Evolutionary conservation across 2,113 vertebrate species (phyloP).

Genomic region (Verasper variegatus): DNA sequence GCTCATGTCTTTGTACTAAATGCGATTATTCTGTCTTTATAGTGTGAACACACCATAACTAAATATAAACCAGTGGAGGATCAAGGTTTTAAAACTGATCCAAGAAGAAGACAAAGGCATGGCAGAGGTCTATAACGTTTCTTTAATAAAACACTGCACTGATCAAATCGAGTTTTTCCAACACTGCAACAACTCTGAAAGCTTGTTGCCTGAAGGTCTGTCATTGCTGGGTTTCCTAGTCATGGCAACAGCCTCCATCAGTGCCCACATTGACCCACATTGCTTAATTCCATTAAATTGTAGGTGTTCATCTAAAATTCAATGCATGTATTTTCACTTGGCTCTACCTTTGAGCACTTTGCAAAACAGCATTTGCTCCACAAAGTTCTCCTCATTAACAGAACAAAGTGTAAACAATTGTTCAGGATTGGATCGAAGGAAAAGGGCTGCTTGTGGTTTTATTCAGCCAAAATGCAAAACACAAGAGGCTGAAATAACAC

Average conservation of each 20-base stretch:
- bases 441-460: not conserved
- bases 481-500: not conserved
- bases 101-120: not conserved
- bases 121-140: not conserved
- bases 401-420: conserved; percentile 13
- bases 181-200: not conserved
- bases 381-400: conserved; percentile 15
- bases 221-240: conserved; percentile 21
- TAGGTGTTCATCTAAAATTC: conserved; percentile 20
- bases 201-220: not conserved
- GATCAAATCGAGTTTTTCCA: not conserved
- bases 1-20: too few species aligned
- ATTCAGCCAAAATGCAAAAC: conserved; percentile 4
- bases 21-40: too few species aligned
- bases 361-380: conserved; percentile 10
- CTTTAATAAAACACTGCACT: not conserved
- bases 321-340: conserved; percentile 14
- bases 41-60: too few species aligned
- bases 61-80: too few species aligned
- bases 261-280: conserved; percentile 23
- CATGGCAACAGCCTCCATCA: conserved; percentile 14
- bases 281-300: conserved; percentile 31
- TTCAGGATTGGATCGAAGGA: not conserved
- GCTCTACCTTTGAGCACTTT: conserved; percentile 24
- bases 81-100: not conserved